phyloP scores from a whole-genome alignment of 2,113 vertebrate genomes.

The Gambusia affinis region DNA sequence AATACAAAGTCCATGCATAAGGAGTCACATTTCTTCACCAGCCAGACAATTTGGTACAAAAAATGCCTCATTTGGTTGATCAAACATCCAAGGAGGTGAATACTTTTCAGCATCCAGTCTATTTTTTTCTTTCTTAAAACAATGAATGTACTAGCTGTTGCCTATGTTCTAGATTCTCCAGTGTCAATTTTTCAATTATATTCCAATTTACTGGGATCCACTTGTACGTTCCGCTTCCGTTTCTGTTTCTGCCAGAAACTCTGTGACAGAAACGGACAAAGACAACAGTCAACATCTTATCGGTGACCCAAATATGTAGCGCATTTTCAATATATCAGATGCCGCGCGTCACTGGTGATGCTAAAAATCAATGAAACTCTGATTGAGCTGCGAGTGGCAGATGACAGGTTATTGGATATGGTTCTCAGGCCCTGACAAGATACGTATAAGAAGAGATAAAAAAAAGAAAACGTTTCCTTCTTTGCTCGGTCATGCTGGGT shows the following conservation, averaged over 20 bases:
- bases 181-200: neutral
- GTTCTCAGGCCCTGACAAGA: conserved; percentile 42
- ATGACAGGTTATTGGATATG: conserved; percentile 42
- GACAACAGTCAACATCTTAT: neutral
- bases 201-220: neutral
- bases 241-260: neutral
- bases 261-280: conserved; percentile 5
- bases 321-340: conserved; percentile 16
- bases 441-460: neutral
- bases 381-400: conserved; percentile 36
- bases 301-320: conserved; percentile 7
- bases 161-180: too few species aligned
- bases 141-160: too few species aligned
- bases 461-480: conserved; percentile 2
- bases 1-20: too few species aligned
- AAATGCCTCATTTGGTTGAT: too few species aligned
- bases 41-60: too few species aligned
- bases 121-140: too few species aligned
- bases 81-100: too few species aligned
- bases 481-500: conserved; percentile 15
- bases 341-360: conserved; percentile 29
- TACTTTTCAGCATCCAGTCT: too few species aligned
- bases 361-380: conserved; percentile 5
- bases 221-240: neutral
- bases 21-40: too few species aligned